These are phyloP conservation scores for Rhyacichthys aspro DNA, from an alignment of 2,797 vertebrate genomes.

Conservation along the genomic window DNA sequence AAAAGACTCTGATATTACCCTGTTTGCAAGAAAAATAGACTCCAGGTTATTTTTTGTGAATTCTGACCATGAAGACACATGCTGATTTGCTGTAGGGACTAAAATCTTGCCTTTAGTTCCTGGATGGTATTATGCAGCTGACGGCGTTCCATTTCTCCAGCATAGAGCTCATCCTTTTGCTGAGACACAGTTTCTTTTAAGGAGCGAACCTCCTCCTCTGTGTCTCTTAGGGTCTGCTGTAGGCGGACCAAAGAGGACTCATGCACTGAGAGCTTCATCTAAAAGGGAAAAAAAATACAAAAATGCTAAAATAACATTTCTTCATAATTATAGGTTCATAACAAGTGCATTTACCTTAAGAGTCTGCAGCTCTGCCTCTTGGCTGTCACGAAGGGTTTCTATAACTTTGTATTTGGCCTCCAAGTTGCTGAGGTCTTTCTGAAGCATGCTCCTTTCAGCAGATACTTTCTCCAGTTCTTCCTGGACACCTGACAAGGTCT, in stretches of 20 bases:
- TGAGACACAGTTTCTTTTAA: constrained; percentile 62
- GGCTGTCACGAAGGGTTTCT: constrained; percentile 73
- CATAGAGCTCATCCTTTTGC: constrained; percentile 78
- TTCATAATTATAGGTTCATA: neutral
- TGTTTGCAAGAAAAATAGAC: constrained; percentile 33
- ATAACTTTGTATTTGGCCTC: constrained; percentile 70
- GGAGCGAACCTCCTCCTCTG: constrained; percentile 49
- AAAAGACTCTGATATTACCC: constrained; percentile 94
- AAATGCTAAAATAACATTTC: neutral
- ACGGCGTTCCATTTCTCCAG: constrained; percentile 86
- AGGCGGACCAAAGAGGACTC: constrained; percentile 62
- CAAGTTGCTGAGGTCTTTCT: constrained; percentile 64
- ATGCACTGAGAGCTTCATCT: constrained; percentile 76
- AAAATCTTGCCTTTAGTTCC: constrained; percentile 84
- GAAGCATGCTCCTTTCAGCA: constrained; percentile 58
- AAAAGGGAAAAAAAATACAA: neutral
- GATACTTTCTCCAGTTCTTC: constrained; percentile 60
- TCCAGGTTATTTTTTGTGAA: neutral
- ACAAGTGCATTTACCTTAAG: constrained; percentile 54
- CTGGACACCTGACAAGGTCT: constrained; percentile 51
- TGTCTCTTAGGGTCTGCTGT: constrained; percentile 62
- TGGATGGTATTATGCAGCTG: constrained; percentile 87
- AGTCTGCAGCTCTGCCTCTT: constrained; percentile 66
- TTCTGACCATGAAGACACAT: neutral
- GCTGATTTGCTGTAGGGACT: fast-evolving